These are phyloP conservation scores for Frieseomelitta varia DNA, from an alignment of 1,140 invertebrate species.

Conservation along the genomic window DNA sequence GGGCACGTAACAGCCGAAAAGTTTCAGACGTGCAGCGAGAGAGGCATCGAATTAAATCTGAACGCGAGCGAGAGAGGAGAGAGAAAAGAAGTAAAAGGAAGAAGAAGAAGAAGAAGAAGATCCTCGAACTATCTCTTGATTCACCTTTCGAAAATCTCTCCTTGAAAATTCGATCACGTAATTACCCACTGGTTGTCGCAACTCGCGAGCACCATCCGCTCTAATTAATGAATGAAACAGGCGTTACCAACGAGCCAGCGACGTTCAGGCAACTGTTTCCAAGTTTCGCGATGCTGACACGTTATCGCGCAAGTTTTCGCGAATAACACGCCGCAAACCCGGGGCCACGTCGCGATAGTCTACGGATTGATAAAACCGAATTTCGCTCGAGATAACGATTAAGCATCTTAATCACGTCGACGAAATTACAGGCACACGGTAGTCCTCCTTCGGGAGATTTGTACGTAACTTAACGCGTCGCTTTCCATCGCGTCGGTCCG, in stretches of 20 bases:
- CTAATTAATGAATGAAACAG: slow-evolving; percentile 14
- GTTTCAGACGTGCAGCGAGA: neutral
- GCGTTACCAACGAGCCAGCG: neutral
- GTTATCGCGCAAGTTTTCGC: slow-evolving; percentile 6
- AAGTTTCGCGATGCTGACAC: neutral
- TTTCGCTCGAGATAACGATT: neutral
- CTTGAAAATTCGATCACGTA: neutral
- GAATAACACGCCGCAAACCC: neutral
- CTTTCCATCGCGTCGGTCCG: no score
- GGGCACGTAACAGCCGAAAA: neutral
- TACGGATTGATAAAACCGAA: slow-evolving; percentile 7
- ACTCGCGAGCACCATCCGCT: neutral
- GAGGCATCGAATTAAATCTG: neutral
- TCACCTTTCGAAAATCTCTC: neutral
- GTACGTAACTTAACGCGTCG: neutral
- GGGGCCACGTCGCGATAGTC: neutral
- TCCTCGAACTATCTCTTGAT: neutral
- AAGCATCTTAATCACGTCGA: neutral
- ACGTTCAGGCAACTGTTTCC: neutral
- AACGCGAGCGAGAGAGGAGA: no score
- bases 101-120: neutral
- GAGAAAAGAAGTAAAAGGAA: no score
- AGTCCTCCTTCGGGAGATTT: neutral
- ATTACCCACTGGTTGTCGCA: neutral
- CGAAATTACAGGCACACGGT: neutral